Conservation (phyloP, 2,797 vertebrate genomes). For the Periophthalmus magnuspinnatus region DNA sequence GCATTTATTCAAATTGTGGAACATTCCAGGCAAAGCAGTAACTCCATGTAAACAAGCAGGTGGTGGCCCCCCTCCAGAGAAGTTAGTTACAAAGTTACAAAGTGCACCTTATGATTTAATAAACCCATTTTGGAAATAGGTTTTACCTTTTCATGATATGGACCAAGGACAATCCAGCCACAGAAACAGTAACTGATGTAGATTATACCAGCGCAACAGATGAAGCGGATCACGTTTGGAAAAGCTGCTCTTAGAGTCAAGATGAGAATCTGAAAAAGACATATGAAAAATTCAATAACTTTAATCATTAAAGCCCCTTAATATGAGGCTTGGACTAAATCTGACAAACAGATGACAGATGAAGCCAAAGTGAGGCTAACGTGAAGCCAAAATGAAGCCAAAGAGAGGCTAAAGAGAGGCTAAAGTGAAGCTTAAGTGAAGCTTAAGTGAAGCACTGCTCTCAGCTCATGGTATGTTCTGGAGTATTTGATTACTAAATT, state of each 20-base stretch:
- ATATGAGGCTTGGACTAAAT: too few species aligned
- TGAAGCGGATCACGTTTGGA: slow-evolving; percentile 92
- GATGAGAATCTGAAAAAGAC: slow-evolving; percentile 85
- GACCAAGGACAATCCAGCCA: slow-evolving; percentile 93
- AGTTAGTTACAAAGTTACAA: not conserved
- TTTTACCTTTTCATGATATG: slow-evolving; percentile 89
- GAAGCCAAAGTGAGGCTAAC: too few species aligned
- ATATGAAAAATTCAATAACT: not conserved
- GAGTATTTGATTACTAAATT: too few species aligned
- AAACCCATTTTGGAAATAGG: not conserved
- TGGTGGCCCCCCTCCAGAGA: not conserved
- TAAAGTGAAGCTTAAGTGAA: too few species aligned
- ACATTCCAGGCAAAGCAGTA: not conserved
- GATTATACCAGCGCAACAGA: slow-evolving; percentile 92
- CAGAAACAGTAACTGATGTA: slow-evolving; percentile 96
- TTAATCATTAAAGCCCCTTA: too few species aligned
- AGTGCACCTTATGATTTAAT: not conserved
- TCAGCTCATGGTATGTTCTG: too few species aligned
- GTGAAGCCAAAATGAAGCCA: too few species aligned
- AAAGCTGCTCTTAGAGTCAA: slow-evolving; percentile 87
- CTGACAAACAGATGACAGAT: too few species aligned
- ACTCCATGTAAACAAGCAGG: not conserved
- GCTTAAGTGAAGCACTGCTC: too few species aligned
- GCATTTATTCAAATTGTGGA: too few species aligned
- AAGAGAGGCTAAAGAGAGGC: too few species aligned